Conservation (phyloP, 1,140 invertebrate species). For the Caenorhabditis briggsae region DNA sequence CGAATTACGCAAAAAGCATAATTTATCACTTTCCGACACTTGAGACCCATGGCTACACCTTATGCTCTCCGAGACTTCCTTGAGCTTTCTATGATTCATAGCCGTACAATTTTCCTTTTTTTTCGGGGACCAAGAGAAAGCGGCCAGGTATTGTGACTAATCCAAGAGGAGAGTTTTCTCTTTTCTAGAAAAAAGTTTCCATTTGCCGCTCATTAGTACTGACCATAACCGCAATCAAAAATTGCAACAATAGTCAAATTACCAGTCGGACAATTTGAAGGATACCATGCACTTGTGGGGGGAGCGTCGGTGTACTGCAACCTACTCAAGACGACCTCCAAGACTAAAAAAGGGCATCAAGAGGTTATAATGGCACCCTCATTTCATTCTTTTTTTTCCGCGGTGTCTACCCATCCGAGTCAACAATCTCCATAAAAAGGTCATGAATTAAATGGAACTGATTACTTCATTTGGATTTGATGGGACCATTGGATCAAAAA, state of each 20-base stretch:
- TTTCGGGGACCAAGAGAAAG: neutral
- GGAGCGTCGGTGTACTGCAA: slow-evolving; percentile 1
- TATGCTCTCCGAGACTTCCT: neutral
- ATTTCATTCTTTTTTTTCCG: neutral
- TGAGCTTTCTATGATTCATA: slow-evolving; percentile 17
- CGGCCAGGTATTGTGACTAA: slow-evolving; percentile 5
- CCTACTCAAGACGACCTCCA: slow-evolving; percentile 53
- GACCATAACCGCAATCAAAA: slow-evolving; percentile 21
- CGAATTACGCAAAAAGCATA: slow-evolving; percentile 31
- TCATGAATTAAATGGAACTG: slow-evolving; percentile 6
- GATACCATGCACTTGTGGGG: slow-evolving; percentile 24
- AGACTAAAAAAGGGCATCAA: slow-evolving; percentile 53
- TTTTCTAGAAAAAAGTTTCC: neutral
- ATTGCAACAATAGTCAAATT: slow-evolving; percentile 51
- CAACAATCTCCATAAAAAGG: slow-evolving; percentile 49
- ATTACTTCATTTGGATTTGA: neutral
- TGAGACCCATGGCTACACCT: slow-evolving; percentile 25
- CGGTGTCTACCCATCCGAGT: slow-evolving; percentile 49
- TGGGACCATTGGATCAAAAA: neutral
- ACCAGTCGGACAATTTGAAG: slow-evolving; percentile 50
- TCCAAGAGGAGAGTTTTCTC: neutral
- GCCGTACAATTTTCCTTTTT: neutral
- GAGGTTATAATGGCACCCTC: slow-evolving; percentile 50
- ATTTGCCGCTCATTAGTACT: neutral
- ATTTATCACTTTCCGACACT: slow-evolving; percentile 53